phyloP scores from a whole-genome alignment of 2,113 vertebrate species.

The Lampris megalopsis region DNA sequence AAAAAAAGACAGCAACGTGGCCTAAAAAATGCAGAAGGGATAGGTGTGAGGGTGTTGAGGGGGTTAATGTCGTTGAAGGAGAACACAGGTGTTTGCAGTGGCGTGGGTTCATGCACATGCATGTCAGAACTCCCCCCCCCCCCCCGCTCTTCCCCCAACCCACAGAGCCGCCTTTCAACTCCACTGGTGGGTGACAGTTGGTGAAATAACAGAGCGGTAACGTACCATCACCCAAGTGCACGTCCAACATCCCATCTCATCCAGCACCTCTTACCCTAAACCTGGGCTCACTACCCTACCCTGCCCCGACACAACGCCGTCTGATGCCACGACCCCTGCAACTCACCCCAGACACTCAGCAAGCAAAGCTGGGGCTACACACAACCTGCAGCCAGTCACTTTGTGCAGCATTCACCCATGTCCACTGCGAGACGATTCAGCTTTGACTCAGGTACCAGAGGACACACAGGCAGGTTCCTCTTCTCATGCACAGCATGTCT shows the following conservation, averaged over 20 bases:
- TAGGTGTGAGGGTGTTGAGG: background rate
- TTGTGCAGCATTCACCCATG: conserved; percentile 14
- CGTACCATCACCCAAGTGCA: too few species aligned
- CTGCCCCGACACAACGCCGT: background rate
- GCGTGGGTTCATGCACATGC: conserved; percentile 1
- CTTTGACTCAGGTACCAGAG: conserved; percentile 7
- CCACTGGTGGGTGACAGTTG: too few species aligned
- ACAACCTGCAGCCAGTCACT: conserved; percentile 21
- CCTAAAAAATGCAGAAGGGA: background rate
- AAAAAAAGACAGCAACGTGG: background rate
- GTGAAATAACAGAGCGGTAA: too few species aligned
- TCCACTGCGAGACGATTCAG: background rate
- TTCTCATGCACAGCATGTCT: background rate
- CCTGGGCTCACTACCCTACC: background rate
- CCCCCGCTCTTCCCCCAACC: conserved; percentile 2
- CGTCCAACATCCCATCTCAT: too few species aligned
- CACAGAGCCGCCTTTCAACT: too few species aligned
- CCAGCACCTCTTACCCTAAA: too few species aligned
- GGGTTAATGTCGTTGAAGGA: background rate
- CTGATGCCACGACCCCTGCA: conserved; percentile 12
- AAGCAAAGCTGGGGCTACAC: conserved; percentile 4
- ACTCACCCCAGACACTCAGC: conserved; percentile 26
- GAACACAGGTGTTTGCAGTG: conserved; percentile 5
- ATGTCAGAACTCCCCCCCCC: conserved; percentile 16
- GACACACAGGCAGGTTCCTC: background rate